A percentile compares a stretch with the other conserved stretches of the same genome.
Conservation (phyloP, 2,797 vertebrate species). For the Cyprinodon diabolis region DNA sequence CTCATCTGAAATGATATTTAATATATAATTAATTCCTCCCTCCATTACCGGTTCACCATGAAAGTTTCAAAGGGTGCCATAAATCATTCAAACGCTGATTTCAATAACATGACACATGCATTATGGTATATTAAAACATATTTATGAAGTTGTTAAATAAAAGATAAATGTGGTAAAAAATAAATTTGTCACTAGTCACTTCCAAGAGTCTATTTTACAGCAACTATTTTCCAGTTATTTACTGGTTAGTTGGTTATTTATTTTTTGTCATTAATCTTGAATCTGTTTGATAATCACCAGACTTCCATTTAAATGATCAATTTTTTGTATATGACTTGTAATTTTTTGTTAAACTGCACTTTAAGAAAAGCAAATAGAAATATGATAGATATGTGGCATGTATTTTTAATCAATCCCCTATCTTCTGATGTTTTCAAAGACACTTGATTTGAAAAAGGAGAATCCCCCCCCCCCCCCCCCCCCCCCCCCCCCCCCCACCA, state of each 20-base stretch:
- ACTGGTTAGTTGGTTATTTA: neutral
- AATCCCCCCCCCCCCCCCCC: too few relatives aligned
- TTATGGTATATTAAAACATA: conserved; percentile 66
- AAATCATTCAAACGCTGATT: conserved; percentile 75
- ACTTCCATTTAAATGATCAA: neutral
- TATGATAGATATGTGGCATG: too few relatives aligned
- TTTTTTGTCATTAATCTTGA: neutral
- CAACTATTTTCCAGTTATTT: neutral
- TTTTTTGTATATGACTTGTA: neutral
- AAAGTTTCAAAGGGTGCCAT: conserved; percentile 66
- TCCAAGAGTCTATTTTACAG: neutral
- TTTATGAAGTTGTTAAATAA: conserved; percentile 58
- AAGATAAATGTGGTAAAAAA: conserved; percentile 47
- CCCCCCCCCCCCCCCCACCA: too few relatives aligned
- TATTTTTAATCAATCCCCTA: too few relatives aligned
- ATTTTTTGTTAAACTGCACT: neutral
- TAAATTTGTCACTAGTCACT: conserved; percentile 17
- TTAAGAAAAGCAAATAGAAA: too few relatives aligned
- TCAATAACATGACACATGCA: conserved; percentile 70
- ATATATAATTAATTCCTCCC: conserved; percentile 63
- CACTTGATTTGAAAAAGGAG: too few relatives aligned
- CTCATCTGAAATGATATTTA: conserved; percentile 48
- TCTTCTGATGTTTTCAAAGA: too few relatives aligned
- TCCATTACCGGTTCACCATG: conserved; percentile 46
- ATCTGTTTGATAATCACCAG: neutral